Percentiles rank a stretch among this genome's conserved stretches.
Evolutionary conservation across 2,113 vertebrate species (phyloP).

Genomic region (Dendropsophus ebraccatus): DNA sequence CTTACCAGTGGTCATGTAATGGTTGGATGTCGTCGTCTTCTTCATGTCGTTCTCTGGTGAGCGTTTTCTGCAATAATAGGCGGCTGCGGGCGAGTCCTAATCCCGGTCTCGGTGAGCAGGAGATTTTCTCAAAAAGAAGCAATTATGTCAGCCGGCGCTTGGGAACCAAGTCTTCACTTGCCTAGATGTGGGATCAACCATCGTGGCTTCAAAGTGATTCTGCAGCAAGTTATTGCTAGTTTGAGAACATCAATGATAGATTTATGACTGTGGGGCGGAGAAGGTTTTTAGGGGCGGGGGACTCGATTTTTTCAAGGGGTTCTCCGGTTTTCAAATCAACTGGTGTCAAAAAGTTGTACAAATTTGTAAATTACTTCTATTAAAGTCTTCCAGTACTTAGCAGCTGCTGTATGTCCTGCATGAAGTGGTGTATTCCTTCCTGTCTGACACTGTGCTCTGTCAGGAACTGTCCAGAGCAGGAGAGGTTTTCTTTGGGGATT

Average conservation of each 20-base stretch:
- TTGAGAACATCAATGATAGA: background rate
- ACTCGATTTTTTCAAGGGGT: too few species aligned
- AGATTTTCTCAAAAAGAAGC: background rate
- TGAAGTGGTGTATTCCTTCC: too few species aligned
- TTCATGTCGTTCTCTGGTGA: background rate
- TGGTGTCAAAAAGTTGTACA: too few species aligned
- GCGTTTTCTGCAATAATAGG: background rate
- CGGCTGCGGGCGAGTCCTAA: background rate
- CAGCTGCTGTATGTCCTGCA: too few species aligned
- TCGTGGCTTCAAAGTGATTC: slow-evolving; percentile 5
- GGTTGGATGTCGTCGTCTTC: background rate
- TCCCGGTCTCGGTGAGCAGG: background rate
- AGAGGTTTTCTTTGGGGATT: too few species aligned
- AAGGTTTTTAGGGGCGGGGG: too few species aligned
- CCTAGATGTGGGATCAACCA: background rate
- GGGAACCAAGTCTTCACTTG: slow-evolving; percentile 35
- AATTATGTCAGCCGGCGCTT: slow-evolving; percentile 33
- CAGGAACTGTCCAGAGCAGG: too few species aligned
- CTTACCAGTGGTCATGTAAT: background rate
- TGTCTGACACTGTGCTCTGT: too few species aligned
- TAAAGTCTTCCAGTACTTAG: too few species aligned
- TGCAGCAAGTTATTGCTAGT: background rate
- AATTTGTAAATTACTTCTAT: too few species aligned
- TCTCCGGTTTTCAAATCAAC: too few species aligned
- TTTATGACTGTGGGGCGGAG: background rate